Percentiles rank a stretch among this genome's conserved stretches.
phyloP scores from a whole-genome alignment of 2,113 vertebrate species.

The Erinaceus europaeus region DNA sequence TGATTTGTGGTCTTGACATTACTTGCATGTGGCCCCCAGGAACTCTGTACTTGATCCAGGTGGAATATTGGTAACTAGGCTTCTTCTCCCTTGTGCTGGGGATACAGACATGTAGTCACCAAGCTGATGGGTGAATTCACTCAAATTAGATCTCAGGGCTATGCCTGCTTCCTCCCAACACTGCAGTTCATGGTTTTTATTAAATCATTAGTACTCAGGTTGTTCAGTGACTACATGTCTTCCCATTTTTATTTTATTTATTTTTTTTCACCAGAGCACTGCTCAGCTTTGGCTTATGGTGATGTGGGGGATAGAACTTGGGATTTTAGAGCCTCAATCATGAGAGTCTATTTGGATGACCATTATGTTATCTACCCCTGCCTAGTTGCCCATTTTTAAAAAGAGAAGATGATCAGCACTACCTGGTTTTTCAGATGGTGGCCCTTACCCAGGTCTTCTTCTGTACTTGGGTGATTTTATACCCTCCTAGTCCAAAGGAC shows the following conservation, averaged over 20 bases:
- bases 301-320: too few relatives aligned
- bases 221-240: neutral
- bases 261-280: too few relatives aligned
- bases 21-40: neutral
- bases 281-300: too few relatives aligned
- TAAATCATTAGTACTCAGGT: neutral
- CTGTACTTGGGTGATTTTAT: neutral
- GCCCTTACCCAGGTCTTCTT: neutral
- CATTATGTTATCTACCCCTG: too few relatives aligned
- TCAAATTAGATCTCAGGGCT: neutral
- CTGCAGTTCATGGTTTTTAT: neutral
- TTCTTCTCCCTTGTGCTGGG: neutral
- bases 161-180: neutral
- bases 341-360: too few relatives aligned
- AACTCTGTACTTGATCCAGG: neutral
- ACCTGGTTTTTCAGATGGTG: neutral
- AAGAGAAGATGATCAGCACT: too few relatives aligned
- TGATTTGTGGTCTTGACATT: neutral
- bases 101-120: too few relatives aligned
- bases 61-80: neutral
- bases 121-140: neutral
- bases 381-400: too few relatives aligned
- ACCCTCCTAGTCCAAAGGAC: neutral
- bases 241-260: too few relatives aligned
- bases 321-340: too few relatives aligned